Base-by-base conservation (phyloP, 2,888 invertebrate genomes). In the Catocala nupta region DNA sequence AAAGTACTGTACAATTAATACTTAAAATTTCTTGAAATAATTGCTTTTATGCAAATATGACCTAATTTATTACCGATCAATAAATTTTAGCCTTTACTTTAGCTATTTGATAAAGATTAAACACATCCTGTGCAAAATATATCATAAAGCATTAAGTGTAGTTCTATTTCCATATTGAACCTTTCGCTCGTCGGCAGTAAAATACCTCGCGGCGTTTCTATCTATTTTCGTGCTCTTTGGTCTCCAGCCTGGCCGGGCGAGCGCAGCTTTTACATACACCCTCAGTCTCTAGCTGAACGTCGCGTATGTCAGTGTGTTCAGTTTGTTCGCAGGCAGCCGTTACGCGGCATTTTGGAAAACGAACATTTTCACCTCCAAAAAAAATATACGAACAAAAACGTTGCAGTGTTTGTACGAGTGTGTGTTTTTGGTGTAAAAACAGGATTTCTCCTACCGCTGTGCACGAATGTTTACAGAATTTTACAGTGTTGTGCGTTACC, bases 171-270 rank as follows among this genome's bases (percentile, higher is more conserved):
- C 11, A 11, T 11, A 1, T 12, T 7, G 25, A 25, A 39, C 13
- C 25, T 60, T 67, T 59, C 33, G n/a, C 42, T 8, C 8, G 8
- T 5, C 4, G 5, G 61, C 64, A 64, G 78, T 52, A 71, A 47
- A 63, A 63, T 63, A n/a, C 33, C 1, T 62, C 11, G 16, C 44
- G 68, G 5, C 59, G 5, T 51, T 16, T 84, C 78, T 81, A 58
- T 51, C 3, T 12, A n/a, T 48, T 57, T n/a, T 10, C 45, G n/a
- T 85, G 84, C 65, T 92, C 87, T 90, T 82, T 93, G 92, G 65
- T 84, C 62, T 71, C 67, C 74, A 87, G 91, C 85, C 89, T 88
- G 93, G 90, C 93, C 92, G 89, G 92, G 86, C 88, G 78, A 87
- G 85, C 83, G 83, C 82, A 90, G 90, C 90, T 89, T 63, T 77